Conservation (phyloP, 2,888 invertebrate species). For the Diaperis boleti region DNA sequence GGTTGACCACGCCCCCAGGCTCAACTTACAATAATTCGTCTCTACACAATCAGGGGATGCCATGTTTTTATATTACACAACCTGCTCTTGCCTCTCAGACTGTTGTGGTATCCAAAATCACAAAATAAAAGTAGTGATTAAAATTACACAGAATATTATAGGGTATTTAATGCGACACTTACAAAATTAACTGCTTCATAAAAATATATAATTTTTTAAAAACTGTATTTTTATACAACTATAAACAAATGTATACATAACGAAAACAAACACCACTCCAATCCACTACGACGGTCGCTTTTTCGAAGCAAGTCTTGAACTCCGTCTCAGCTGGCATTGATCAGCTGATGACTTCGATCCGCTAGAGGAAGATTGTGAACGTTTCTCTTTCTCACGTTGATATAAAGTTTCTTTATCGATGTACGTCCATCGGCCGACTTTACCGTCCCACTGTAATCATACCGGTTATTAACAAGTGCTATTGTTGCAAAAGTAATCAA, state of each 20-base stretch:
- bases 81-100: too few relatives aligned
- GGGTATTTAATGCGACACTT: too few relatives aligned
- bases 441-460: conserved; percentile 58
- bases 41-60: too few relatives aligned
- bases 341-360: not conserved
- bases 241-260: conserved; percentile 11
- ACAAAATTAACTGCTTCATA: conserved; percentile 13
- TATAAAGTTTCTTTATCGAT: conserved; percentile 44
- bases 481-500: too few relatives aligned
- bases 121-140: too few relatives aligned
- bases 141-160: too few relatives aligned
- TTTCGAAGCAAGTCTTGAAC: conserved; percentile 51
- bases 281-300: conserved; percentile 7
- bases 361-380: not conserved
- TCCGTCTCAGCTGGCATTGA: conserved; percentile 43
- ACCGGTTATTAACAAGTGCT: not conserved
- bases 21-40: too few relatives aligned
- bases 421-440: conserved; percentile 58
- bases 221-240: conserved; percentile 6
- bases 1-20: too few relatives aligned
- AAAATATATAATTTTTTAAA: conserved; percentile 22
- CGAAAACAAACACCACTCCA: not conserved
- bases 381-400: conserved; percentile 14
- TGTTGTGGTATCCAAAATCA: too few relatives aligned
- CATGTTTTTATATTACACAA: too few relatives aligned